Evolutionary conservation across 2,888 invertebrate species (phyloP).

Genomic region (Pterostichus madidus): DNA sequence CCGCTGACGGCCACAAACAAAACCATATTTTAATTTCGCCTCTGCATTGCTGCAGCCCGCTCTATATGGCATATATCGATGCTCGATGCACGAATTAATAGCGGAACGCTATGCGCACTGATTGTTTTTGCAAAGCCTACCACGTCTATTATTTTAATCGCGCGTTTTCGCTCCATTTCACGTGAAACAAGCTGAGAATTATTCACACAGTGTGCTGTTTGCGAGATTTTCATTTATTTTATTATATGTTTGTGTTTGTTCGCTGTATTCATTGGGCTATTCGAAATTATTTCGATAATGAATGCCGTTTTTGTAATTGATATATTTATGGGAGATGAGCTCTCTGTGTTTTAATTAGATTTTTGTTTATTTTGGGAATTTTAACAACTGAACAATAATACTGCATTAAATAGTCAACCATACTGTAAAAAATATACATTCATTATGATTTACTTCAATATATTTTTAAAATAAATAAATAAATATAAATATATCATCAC

Average conservation of each 20-base stretch:
- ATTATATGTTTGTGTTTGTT: constrained; percentile 49
- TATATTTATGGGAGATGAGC: constrained; percentile 48
- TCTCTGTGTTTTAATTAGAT: constrained; percentile 26
- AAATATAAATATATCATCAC: no score
- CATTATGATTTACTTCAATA: no score
- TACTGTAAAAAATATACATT: no score
- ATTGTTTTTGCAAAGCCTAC: constrained; percentile 55
- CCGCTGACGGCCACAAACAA: constrained; percentile 55
- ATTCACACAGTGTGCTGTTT: constrained; percentile 48
- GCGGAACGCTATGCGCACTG: constrained; percentile 30
- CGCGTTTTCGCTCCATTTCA: constrained; percentile 63
- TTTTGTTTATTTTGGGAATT: constrained; percentile 27
- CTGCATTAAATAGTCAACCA: no score
- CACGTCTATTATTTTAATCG: constrained; percentile 64
- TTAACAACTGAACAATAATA: background rate
- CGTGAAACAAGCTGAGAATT: constrained; percentile 57
- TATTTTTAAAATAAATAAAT: no score
- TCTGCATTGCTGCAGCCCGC: constrained; percentile 10
- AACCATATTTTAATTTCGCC: constrained; percentile 63
- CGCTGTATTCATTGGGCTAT: constrained; percentile 38
- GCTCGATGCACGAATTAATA: constrained; percentile 40
- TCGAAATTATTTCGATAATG: constrained; percentile 49
- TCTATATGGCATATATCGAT: constrained; percentile 27
- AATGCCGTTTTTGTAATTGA: constrained; percentile 53
- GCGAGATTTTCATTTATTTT: constrained; percentile 52